Evolutionary conservation across 2,113 vertebrate genomes (phyloP).

Genomic region (Miniopterus natalensis): DNA sequence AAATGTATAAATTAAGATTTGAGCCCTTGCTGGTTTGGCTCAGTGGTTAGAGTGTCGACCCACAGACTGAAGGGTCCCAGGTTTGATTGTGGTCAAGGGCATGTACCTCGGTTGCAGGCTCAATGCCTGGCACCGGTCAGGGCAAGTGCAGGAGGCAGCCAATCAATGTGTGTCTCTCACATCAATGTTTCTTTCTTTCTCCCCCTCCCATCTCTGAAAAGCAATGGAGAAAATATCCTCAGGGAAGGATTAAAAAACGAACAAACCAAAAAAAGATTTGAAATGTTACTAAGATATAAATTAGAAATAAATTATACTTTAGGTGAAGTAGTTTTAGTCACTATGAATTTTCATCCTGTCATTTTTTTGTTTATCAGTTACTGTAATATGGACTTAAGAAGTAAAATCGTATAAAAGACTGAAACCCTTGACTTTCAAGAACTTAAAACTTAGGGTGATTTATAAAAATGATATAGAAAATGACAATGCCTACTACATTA

Average conservation of each 20-base stretch:
- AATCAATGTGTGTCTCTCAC: too few species aligned
- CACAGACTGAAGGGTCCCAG: too few species aligned
- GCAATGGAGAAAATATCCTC: too few species aligned
- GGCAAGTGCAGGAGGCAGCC: too few species aligned
- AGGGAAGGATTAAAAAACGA: too few species aligned
- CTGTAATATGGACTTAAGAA: background rate
- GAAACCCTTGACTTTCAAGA: background rate
- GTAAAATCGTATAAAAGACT: background rate
- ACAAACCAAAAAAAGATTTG: background rate
- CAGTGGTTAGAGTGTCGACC: too few species aligned
- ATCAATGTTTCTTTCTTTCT: too few species aligned
- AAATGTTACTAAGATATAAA: constrained; percentile 13
- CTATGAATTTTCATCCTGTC: constrained; percentile 35
- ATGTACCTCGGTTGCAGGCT: too few species aligned
- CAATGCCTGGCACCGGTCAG: too few species aligned
- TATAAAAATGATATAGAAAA: background rate
- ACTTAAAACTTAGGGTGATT: background rate
- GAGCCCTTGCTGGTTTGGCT: background rate
- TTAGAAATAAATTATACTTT: constrained; percentile 45
- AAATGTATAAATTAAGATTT: constrained; percentile 7
- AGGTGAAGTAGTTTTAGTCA: constrained; percentile 20
- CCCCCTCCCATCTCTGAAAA: too few species aligned
- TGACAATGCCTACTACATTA: background rate
- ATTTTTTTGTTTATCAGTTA: background rate
- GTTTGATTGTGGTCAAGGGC: too few species aligned